Conservation (phyloP, 2,113 vertebrate species). For the Lasiurus borealis region DNA sequence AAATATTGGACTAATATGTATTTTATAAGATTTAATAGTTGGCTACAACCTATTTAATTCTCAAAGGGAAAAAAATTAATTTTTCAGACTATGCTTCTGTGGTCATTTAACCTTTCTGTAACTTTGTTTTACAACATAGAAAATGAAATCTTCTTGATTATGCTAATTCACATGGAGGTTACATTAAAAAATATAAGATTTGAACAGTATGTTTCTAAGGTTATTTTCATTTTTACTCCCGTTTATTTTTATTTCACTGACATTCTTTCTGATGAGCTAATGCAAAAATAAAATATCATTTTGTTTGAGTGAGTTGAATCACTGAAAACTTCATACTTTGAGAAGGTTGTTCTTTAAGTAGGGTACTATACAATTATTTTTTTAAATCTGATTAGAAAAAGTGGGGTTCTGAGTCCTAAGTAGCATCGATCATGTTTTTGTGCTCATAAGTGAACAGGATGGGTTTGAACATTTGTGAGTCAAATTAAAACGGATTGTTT, state of each 20-base stretch:
- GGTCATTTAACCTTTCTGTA: neutral
- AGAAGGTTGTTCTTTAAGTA: conserved; percentile 2
- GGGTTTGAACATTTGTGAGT: neutral
- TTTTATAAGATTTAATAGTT: conserved; percentile 45
- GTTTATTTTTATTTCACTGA: conserved; percentile 28
- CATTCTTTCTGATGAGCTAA: conserved; percentile 57
- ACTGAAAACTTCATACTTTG: neutral
- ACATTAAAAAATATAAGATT: neutral
- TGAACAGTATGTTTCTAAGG: neutral
- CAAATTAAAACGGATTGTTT: neutral
- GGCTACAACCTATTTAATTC: conserved; percentile 12
- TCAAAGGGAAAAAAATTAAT: neutral
- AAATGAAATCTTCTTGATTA: conserved; percentile 25
- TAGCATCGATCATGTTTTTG: neutral
- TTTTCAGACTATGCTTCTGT: neutral
- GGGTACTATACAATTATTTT: neutral
- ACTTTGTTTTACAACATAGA: conserved; percentile 5
- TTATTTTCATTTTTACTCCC: conserved; percentile 42
- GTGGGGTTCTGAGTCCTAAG: neutral
- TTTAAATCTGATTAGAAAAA: neutral
- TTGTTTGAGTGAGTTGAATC: neutral
- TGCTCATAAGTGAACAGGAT: neutral
- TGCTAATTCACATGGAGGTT: neutral
- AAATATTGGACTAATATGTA: neutral
- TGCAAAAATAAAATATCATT: neutral